These are phyloP conservation scores for Philereme transversata DNA, from an alignment of 2,888 invertebrate genomes.

Conservation along the genomic window DNA sequence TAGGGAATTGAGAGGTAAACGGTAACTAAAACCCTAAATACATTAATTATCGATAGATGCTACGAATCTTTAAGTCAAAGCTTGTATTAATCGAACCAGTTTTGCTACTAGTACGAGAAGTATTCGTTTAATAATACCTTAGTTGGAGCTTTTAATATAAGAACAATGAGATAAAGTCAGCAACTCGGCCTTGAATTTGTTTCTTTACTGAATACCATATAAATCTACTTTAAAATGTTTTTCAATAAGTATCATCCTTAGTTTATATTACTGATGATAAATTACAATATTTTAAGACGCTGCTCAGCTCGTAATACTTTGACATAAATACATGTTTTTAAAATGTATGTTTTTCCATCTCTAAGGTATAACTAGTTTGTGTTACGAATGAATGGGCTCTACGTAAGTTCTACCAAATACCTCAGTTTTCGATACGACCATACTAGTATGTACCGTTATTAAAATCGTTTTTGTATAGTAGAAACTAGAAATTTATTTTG, in stretches of 20 bases:
- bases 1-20: no score
- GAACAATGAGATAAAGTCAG: slow-evolving; percentile 9
- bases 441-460: slow-evolving; percentile 40
- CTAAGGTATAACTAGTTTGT: not conserved
- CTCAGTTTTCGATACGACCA: slow-evolving; percentile 34
- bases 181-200: slow-evolving; percentile 16
- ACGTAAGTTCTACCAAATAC: slow-evolving; percentile 23
- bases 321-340: no score
- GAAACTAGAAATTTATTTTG: slow-evolving; percentile 34
- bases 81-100: slow-evolving; percentile 7
- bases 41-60: no score
- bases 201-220: slow-evolving; percentile 4
- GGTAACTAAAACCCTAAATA: no score
- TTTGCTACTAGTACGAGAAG: slow-evolving; percentile 6
- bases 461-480: slow-evolving; percentile 34
- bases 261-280: no score
- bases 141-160: not conserved
- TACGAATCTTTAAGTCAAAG: no score
- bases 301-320: no score
- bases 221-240: not conserved
- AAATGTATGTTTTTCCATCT: no score
- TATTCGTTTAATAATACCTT: slow-evolving; percentile 1
- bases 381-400: slow-evolving; percentile 14
- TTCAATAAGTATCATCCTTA: no score
- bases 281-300: no score